Percentiles rank a stretch among this genome's conserved stretches.
These are phyloP conservation scores for Phaetusa simplex DNA, from an alignment of 2,113 vertebrate genomes.

Conservation along the genomic window DNA sequence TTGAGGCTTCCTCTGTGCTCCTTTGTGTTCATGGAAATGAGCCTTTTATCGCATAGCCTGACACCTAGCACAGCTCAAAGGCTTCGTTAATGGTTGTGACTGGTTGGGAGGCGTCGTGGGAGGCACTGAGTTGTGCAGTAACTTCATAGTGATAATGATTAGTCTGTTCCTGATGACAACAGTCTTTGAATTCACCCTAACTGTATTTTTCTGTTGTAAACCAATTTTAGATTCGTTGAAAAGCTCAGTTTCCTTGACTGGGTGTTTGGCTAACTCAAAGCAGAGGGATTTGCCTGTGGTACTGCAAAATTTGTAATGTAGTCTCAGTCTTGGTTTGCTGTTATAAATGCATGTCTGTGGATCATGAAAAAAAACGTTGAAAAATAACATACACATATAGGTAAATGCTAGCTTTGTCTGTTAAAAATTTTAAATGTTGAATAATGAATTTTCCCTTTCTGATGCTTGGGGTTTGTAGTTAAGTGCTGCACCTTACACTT, in stretches of 20 bases:
- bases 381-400: rapidly evolving
- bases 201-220: neutral
- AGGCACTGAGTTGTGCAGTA: neutral
- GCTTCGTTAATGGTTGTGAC: neutral
- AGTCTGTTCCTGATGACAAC: neutral
- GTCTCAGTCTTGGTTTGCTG: neutral
- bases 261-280: neutral
- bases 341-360: neutral
- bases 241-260: neutral
- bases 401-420: neutral
- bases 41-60: neutral
- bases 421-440: neutral
- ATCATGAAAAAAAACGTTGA: neutral
- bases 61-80: neutral
- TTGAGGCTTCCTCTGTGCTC: neutral
- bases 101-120: neutral
- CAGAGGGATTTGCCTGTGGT: neutral
- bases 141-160: neutral
- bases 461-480: neutral
- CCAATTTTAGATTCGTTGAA: neutral
- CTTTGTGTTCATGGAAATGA: neutral
- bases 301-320: neutral
- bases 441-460: neutral
- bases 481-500: neutral
- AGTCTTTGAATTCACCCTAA: neutral